Percentiles rank a stretch among this genome's conserved stretches.
phyloP scores from a whole-genome alignment of 2,797 vertebrate species.

The Cichlasoma orientale region DNA sequence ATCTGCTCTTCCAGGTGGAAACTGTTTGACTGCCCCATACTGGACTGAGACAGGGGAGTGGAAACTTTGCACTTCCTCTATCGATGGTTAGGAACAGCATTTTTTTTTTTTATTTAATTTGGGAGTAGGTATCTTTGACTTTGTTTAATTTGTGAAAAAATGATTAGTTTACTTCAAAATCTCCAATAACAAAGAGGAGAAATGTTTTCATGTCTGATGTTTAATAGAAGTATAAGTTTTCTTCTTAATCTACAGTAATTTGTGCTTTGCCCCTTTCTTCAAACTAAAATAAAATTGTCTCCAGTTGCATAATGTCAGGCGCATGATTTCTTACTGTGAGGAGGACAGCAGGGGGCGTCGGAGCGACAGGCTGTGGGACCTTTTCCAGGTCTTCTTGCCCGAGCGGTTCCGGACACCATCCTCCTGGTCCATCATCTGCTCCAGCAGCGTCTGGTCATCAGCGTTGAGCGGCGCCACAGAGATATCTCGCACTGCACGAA shows the following conservation, averaged over 20 bases:
- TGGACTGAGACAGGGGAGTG: too few relatives aligned
- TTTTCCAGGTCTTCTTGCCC: conserved; percentile 92
- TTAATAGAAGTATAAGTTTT: neutral
- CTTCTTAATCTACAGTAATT: neutral
- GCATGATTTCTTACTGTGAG: conserved; percentile 85
- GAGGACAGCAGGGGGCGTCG: conserved; percentile 88
- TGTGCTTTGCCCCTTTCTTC: neutral
- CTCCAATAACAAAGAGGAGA: neutral
- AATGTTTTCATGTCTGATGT: neutral
- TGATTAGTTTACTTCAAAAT: neutral
- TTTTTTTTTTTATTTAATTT: neutral
- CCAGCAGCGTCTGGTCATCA: conserved; percentile 95
- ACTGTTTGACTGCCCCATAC: too few relatives aligned
- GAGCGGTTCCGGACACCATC: conserved; percentile 93
- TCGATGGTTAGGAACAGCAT: neutral
- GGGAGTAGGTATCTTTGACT: rapidly evolving
- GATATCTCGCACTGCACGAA: conserved; percentile 95
- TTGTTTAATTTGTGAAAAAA: neutral
- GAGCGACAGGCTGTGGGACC: conserved; percentile 91
- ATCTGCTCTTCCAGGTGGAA: too few relatives aligned
- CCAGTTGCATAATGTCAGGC: neutral
- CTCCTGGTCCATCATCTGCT: conserved; percentile 99
- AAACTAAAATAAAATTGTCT: neutral
- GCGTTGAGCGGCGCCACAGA: conserved; percentile 96
- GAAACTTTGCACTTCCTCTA: neutral